Evolutionary conservation across 2,113 vertebrate genomes (phyloP).

Genomic region (Gopherus flavomarginatus): DNA sequence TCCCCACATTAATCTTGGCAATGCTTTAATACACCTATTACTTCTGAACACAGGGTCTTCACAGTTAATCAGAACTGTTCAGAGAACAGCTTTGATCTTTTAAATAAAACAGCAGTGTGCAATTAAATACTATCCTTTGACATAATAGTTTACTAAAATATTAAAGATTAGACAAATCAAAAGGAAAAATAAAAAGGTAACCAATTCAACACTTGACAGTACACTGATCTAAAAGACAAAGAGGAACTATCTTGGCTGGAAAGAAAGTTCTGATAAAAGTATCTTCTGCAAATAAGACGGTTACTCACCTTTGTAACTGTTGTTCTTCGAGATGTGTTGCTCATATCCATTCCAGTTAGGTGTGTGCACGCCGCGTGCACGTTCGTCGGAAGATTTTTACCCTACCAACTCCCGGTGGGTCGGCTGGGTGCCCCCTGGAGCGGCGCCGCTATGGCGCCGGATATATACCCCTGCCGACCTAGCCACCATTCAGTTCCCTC

Average conservation of each 20-base stretch:
- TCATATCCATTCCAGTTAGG: too few relatives aligned
- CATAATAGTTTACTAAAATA: conserved; percentile 18
- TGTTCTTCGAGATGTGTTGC: too few relatives aligned
- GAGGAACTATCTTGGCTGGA: conserved; percentile 37
- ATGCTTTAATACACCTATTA: conserved; percentile 63
- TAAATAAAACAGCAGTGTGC: conserved; percentile 66
- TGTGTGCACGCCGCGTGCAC: too few relatives aligned
- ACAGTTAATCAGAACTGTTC: conserved; percentile 74
- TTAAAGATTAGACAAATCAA: conserved; percentile 11
- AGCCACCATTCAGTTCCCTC: too few relatives aligned
- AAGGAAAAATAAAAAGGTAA: conserved; percentile 54
- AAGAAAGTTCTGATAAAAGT: conserved; percentile 15
- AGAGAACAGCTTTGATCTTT: conserved; percentile 77
- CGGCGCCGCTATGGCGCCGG: too few relatives aligned
- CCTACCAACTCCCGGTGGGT: too few relatives aligned
- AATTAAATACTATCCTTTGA: conserved; percentile 32
- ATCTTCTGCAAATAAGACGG: background rate
- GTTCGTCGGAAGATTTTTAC: too few relatives aligned
- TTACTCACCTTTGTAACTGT: too few relatives aligned
- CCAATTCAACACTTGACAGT: conserved; percentile 52
- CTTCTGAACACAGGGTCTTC: conserved; percentile 59
- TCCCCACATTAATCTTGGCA: conserved; percentile 72
- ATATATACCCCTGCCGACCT: too few relatives aligned
- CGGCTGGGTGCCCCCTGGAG: too few relatives aligned
- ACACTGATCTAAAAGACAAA: conserved; percentile 38